Conservation (phyloP, 2,113 vertebrate genomes). For the Pungitius pungitius region DNA sequence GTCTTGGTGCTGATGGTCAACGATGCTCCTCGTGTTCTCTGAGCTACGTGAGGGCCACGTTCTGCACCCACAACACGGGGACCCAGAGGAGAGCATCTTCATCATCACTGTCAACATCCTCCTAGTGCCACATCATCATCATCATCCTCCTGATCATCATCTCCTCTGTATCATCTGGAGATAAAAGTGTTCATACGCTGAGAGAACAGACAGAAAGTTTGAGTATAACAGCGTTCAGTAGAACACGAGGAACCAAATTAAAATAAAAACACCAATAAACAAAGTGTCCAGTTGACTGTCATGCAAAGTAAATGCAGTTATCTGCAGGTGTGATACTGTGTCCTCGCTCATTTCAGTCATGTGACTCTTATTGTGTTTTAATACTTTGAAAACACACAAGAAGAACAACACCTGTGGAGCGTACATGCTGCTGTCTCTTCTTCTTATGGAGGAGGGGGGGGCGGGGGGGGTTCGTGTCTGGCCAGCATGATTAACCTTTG, state of each 20-base stretch:
- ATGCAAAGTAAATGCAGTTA: constrained; percentile 79
- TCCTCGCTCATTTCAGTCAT: constrained; percentile 60
- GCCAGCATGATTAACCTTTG: constrained; percentile 41
- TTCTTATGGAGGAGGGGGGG: constrained; percentile 23
- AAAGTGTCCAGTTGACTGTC: constrained; percentile 72
- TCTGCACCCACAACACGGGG: constrained; percentile 77
- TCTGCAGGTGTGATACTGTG: constrained; percentile 69
- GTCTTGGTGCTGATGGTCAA: background rate
- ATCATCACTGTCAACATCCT: constrained; percentile 41
- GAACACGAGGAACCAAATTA: constrained; percentile 71
- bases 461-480: constrained; percentile 1
- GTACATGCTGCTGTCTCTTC: constrained; percentile 72
- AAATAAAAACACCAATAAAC: constrained; percentile 66
- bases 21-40: too few species aligned
- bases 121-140: constrained; percentile 57
- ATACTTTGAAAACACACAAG: constrained; percentile 67
- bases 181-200: constrained; percentile 81
- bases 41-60: too few species aligned
- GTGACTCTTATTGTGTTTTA: constrained; percentile 58
- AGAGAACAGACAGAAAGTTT: constrained; percentile 74
- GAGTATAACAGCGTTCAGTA: constrained; percentile 79
- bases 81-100: constrained; percentile 63
- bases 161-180: constrained; percentile 70
- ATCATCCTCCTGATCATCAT: constrained; percentile 41
- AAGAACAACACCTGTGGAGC: constrained; percentile 69